These are phyloP conservation scores for Cassiopea andromeda DNA, from an alignment of 30 jellyfish, hydroid and myxozoan genomes.

Conservation along the genomic window DNA sequence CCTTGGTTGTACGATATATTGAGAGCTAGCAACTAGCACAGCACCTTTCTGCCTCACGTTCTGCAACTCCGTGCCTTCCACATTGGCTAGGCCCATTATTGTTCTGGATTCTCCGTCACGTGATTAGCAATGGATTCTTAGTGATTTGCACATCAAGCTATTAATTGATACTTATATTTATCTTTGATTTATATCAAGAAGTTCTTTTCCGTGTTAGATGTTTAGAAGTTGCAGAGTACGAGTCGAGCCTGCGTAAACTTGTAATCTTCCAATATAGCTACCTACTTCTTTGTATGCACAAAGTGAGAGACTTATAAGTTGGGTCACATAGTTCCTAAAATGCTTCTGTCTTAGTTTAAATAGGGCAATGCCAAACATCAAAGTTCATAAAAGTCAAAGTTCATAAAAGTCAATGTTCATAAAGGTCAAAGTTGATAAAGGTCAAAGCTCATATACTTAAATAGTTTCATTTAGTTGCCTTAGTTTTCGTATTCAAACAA, in stretches of 20 bases:
- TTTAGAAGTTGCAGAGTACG: not conserved
- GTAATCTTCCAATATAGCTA: not conserved
- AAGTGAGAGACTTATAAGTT: not conserved
- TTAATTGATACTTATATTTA: not conserved
- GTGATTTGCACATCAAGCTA: slow-evolving; percentile 1
- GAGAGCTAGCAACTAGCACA: not conserved
- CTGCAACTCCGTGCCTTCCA: not conserved
- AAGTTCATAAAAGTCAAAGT: no score
- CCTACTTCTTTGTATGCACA: not conserved
- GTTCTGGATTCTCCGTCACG: not conserved
- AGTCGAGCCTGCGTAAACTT: not conserved
- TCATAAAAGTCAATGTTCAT: no score
- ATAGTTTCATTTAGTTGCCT: no score
- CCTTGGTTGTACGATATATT: not conserved
- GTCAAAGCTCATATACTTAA: no score
- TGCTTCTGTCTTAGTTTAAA: no score
- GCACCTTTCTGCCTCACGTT: not conserved
- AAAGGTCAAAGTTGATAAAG: no score
- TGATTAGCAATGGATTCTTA: not conserved
- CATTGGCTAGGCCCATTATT: not conserved
- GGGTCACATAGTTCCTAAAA: not conserved
- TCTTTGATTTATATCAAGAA: slow-evolving; percentile 9
- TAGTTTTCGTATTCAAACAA: no score
- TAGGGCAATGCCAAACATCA: no score
- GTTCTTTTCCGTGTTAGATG: not conserved